Evolutionary conservation across 2,113 vertebrate species (phyloP).

Genomic region (Menura novaehollandiae): DNA sequence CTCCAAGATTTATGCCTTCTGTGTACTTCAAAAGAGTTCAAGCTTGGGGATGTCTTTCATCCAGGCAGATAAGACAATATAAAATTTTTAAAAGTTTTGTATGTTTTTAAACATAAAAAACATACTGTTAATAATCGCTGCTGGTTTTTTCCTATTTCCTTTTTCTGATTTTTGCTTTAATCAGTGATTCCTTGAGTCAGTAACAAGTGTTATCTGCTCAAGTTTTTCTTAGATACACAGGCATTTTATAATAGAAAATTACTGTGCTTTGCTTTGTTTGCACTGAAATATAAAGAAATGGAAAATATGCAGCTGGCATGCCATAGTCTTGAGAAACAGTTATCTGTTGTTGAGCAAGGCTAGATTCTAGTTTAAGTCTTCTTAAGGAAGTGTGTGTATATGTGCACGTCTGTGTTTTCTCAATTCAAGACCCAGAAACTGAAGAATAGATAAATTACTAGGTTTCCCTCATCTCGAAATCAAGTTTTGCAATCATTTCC

Average conservation of each 20-base stretch:
- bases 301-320: rapidly evolving
- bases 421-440: neutral
- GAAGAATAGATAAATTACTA: neutral
- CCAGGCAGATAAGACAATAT: neutral
- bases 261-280: neutral
- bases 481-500: neutral
- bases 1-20: neutral
- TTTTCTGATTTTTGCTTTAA: neutral
- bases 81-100: neutral
- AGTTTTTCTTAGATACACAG: neutral
- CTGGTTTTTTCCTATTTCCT: neutral
- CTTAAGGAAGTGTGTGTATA: neutral
- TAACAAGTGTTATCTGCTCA: neutral
- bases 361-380: neutral
- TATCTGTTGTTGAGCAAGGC: neutral
- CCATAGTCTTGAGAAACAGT: neutral
- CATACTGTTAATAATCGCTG: neutral
- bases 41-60: neutral
- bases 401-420: neutral
- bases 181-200: neutral
- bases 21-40: neutral
- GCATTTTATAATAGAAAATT: neutral
- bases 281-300: neutral
- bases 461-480: neutral
- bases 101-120: neutral